Conservation (phyloP, 2,888 invertebrate species). For the Drosophila pseudotakahashii region DNA sequence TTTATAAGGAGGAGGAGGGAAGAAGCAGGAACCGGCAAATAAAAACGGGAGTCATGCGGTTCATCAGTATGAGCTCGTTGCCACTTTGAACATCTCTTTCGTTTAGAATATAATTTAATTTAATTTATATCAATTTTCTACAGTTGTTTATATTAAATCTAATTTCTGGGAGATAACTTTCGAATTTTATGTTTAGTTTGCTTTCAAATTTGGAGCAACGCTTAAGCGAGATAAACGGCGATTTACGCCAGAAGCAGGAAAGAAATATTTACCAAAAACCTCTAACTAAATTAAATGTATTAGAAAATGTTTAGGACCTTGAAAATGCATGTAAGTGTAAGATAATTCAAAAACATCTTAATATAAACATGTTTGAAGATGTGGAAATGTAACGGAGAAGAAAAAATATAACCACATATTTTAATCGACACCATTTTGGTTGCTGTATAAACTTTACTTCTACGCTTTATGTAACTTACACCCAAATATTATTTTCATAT, state of each 20-base stretch:
- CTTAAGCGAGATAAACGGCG: neutral
- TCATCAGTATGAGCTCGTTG: slow-evolving; percentile 23
- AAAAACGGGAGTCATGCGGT: slow-evolving; percentile 20
- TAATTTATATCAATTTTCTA: neutral
- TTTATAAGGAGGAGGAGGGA: slow-evolving; percentile 20
- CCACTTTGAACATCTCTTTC: slow-evolving; percentile 6
- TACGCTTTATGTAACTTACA: slow-evolving; percentile 12
- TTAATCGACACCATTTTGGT: slow-evolving; percentile 24
- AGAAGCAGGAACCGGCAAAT: slow-evolving; percentile 19
- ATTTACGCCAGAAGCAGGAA: slow-evolving; percentile 1
- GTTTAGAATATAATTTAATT: slow-evolving; percentile 6
- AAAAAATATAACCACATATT: slow-evolving; percentile 30
- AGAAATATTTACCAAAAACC: slow-evolving; percentile 34
- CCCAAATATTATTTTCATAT: slow-evolving; percentile 35
- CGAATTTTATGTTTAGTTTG: slow-evolving; percentile 1
- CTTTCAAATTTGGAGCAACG: slow-evolving; percentile 1
- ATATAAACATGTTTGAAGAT: slow-evolving; percentile 35
- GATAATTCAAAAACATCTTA: slow-evolving; percentile 50
- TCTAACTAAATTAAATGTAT: slow-evolving; percentile 68
- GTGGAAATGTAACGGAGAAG: slow-evolving; percentile 18
- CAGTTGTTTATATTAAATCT: neutral
- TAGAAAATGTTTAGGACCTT: slow-evolving; percentile 76
- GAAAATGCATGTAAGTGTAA: slow-evolving; percentile 62
- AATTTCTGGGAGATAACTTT: slow-evolving; percentile 1
- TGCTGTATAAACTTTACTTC: slow-evolving; percentile 49